Percentiles rank a stretch among this genome's conserved stretches.
Evolutionary conservation across 2,797 vertebrate species (phyloP).

Genomic region (Chiloscyllium punctatum): DNA sequence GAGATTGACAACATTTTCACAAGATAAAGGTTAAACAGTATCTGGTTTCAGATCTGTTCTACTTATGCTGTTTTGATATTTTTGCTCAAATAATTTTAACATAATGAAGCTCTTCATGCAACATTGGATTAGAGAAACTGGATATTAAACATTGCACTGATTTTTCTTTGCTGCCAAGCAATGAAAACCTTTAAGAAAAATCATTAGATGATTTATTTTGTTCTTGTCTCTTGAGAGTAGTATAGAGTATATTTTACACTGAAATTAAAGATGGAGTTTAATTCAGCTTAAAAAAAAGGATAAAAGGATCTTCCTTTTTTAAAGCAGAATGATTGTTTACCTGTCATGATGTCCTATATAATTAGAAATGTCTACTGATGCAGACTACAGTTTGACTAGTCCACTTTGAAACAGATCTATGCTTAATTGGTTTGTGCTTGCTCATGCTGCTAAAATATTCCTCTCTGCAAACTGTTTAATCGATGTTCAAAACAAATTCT

Average conservation of each 20-base stretch:
- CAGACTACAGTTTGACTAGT: not conserved
- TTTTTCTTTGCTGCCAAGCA: not conserved
- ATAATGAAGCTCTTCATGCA: conserved; percentile 39
- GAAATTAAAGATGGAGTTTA: conserved; percentile 3
- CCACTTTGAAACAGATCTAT: not conserved
- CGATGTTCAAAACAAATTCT: not conserved
- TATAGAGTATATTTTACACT: not conserved
- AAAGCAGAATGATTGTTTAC: not conserved
- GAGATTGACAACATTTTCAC: conserved; percentile 15
- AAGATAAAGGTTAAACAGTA: conserved; percentile 23
- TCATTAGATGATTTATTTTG: conserved; percentile 26
- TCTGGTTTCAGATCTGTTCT: conserved; percentile 41
- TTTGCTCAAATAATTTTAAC: conserved; percentile 44
- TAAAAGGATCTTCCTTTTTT: not conserved
- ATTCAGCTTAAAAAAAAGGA: not conserved
- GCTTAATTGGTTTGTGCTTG: conserved; percentile 2
- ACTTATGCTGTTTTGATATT: conserved; percentile 24
- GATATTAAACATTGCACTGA: conserved; percentile 4
- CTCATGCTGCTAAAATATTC: not conserved
- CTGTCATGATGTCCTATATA: conserved; percentile 1
- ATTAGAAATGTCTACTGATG: not conserved
- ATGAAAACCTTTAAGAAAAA: conserved; percentile 37
- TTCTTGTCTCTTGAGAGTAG: not conserved
- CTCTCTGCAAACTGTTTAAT: not conserved
- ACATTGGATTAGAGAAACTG: conserved; percentile 33